phyloP scores from a whole-genome alignment of 1,140 invertebrate species.

The Tetramorium parvispinum region DNA sequence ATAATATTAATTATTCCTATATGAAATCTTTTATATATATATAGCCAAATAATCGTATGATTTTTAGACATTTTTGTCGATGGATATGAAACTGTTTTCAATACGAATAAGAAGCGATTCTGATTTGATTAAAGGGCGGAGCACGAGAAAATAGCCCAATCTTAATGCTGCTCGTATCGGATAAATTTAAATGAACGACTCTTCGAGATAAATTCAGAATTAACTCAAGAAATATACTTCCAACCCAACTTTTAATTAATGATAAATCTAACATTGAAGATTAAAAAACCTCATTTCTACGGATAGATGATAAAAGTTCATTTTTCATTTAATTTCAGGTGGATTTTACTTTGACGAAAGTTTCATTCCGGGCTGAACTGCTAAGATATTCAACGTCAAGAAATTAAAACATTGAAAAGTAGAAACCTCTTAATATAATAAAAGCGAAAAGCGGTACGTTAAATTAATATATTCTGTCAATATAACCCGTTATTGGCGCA shows the following conservation, averaged over 20 bases:
- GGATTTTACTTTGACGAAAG: background rate
- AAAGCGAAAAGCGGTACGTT: background rate
- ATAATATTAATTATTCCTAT: background rate
- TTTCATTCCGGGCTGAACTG: background rate
- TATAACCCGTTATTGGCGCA: slow-evolving; percentile 16
- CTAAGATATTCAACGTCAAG: background rate
- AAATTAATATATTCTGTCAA: slow-evolving; percentile 9
- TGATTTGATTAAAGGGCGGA: background rate
- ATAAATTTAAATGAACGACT: background rate
- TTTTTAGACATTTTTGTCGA: slow-evolving; percentile 6
- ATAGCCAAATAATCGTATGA: background rate
- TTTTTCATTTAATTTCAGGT: slow-evolving; percentile 12
- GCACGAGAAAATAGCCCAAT: background rate
- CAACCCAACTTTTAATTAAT: slow-evolving; percentile 6
- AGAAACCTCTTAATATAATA: background rate
- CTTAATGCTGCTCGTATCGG: background rate
- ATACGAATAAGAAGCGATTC: background rate
- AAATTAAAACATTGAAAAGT: slow-evolving; percentile 14
- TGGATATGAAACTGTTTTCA: slow-evolving; percentile 2
- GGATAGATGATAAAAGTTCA: background rate
- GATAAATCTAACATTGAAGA: background rate
- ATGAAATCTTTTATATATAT: too few relatives aligned
- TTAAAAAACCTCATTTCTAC: slow-evolving; percentile 29
- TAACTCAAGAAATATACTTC: background rate
- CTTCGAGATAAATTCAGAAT: background rate